Base-by-base conservation (phyloP, 1,140 invertebrate genomes). In the Ladona fulva region DNA sequence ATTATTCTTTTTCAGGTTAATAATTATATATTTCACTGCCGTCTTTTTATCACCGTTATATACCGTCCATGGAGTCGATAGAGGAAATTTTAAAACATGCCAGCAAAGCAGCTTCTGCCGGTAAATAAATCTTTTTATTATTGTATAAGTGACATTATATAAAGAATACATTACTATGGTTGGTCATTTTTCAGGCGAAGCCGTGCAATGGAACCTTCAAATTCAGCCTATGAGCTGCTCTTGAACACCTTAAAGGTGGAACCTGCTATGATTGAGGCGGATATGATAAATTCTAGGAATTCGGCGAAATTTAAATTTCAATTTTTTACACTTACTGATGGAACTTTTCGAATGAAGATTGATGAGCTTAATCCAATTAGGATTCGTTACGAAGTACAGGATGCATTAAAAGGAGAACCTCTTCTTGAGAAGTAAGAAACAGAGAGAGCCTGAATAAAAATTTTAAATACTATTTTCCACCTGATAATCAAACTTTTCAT, bases 61-160 rank as follows among this genome's bases (percentile, higher is more conserved):
- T 42, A 19, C n/a, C 22, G 77, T 76, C 78, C 77, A 80, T 76
- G 89, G 88, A 74, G 96, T 97, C 37, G 94, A 95, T 84, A 91
- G 90, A 82, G 91, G 90, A 80, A 96, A 96, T 85, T 98, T 97
- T 84, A 97, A 97, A 85, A 94, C 93, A 80, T 98, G 97, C 83
- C 93, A 97, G 19, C 95, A 98, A 85, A 97, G 94, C 83, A 95
- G 95, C 79, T 99, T 98, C 85, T 99, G 97, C 88, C 93, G 92
- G 94, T 95, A 89, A 87, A 86, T 86, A 80, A 77, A 19, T 74
- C 29, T 76, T n/a, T 42, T 74, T 77, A 3, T 19, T 76, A 16
- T 78, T 25, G 24, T 74, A 25, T 11, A 0, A n/a, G 0, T 74
- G 16, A 22, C 14, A 7, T 14, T 76, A 24, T 22, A 25, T 77